Conservation (phyloP, 1,140 invertebrate species). For the Drosophila elegans region DNA sequence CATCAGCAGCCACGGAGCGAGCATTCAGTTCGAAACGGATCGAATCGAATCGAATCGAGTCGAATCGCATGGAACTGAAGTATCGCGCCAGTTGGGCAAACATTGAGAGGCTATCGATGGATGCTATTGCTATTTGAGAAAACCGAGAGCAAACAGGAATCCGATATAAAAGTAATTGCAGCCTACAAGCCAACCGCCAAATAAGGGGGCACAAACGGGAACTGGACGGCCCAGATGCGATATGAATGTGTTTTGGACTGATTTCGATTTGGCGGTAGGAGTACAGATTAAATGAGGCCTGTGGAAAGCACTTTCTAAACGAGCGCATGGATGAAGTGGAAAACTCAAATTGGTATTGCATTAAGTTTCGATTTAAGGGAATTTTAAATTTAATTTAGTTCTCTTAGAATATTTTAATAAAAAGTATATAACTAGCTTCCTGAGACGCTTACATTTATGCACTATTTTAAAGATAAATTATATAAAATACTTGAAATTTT, state of each 20-base stretch:
- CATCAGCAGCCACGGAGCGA: constrained; percentile 31
- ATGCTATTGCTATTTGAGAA: constrained; percentile 60
- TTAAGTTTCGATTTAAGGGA: constrained; percentile 17
- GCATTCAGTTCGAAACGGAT: constrained; percentile 40
- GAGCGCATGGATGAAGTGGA: constrained; percentile 15
- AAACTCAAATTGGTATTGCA: constrained; percentile 1
- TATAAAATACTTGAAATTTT: background rate
- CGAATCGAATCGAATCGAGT: constrained; percentile 20
- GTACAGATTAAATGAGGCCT: constrained; percentile 35
- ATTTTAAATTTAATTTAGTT: constrained; percentile 1
- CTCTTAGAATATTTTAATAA: background rate
- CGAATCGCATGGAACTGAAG: constrained; percentile 38
- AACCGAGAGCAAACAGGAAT: constrained; percentile 58
- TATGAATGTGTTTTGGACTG: constrained; percentile 44
- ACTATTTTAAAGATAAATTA: no score
- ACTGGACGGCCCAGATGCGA: constrained; percentile 22
- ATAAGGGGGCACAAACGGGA: constrained; percentile 14
- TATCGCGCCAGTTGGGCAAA: constrained; percentile 71
- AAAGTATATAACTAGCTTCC: background rate
- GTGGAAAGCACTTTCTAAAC: constrained; percentile 8
- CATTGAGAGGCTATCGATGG: constrained; percentile 78
- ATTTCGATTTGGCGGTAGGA: constrained; percentile 13
- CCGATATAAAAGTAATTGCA: constrained; percentile 75
- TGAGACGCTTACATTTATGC: no score
- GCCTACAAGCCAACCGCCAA: constrained; percentile 42